Evolutionary conservation across 2,888 invertebrate species (phyloP), one percentile per base, ranked within the genome.

Genomic region (Hirtodrosophila histrioides): DNA sequence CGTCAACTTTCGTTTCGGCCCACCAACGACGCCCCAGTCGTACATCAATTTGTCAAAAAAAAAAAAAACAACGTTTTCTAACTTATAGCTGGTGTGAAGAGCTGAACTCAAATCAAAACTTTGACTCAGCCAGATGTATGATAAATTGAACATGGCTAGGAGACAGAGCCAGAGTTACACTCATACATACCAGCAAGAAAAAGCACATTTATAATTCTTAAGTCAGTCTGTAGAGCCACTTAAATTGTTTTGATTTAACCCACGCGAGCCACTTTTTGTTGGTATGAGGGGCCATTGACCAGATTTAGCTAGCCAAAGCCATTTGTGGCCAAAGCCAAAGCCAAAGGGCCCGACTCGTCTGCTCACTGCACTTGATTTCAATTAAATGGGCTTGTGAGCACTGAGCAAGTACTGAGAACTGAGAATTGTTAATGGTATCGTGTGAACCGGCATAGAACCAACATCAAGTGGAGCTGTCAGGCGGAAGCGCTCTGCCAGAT

Each of bases 181-280:
- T 65, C 64, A 50, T 68, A 67, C 10, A 23, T 9, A 46, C 8
- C 8, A 67, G 66, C 44, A 57, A 49, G 9, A 53, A 58, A 46
- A 43, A 62, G 9, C 63, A 71, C 81, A 84, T 86, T 86, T 74
- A 74, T 84, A 69, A 62, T 69, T 63, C 81, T 75, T 80, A 77
- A 69, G 61, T 57, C 57, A 35, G 31, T 1, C 56, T 57, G 29
- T 23, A 63, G 67, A 68, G 81, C 67, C 81, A 84, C 87, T 86
- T 86, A 84, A 81, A 81, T 82, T 65, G 76, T 67, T 85, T 74
- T 87, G 86, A 87, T 82, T 73, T 69, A 72, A 69, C 87, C 84
- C 87, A 84, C 84, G 84, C 84, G 66, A 71, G 65, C 68, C 50
- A 54, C 39, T 35, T 9, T 33, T 31, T 40, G 35, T 54, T 45